A percentile compares a stretch with the other conserved stretches of the same genome.
Evolutionary conservation across 1,140 invertebrate genomes (phyloP).

Genomic region (Harpegnathos saltator): DNA sequence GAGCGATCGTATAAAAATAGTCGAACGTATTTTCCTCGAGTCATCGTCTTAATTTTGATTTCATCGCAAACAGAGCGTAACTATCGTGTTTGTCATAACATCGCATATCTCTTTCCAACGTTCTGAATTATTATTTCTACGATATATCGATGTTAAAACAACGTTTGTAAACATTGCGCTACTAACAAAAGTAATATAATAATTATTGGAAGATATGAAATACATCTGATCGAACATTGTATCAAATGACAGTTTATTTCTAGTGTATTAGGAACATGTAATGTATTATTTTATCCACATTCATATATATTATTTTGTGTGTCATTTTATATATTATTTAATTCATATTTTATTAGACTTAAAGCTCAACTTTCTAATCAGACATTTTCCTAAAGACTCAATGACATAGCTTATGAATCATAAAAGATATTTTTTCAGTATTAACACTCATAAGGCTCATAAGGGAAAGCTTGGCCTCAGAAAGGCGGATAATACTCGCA

Average conservation of each 20-base stretch:
- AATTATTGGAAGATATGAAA: no score
- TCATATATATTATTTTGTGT: no score
- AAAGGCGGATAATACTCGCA: constrained; percentile 8
- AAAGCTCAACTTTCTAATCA: background rate
- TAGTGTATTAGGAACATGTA: no score
- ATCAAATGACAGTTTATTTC: no score
- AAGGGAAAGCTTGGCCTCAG: background rate
- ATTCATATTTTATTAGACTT: no score
- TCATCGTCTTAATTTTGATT: constrained; percentile 2
- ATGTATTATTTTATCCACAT: no score
- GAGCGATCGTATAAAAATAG: background rate
- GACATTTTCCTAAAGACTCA: background rate
- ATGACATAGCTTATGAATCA: background rate
- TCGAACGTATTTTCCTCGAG: background rate
- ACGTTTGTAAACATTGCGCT: no score
- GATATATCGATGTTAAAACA: background rate
- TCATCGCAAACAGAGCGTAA: background rate
- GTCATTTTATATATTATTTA: no score
- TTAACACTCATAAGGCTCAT: background rate
- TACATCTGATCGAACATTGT: no score
- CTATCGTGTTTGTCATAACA: background rate
- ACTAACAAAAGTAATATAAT: no score
- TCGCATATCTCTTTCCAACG: background rate
- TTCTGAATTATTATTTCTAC: background rate
- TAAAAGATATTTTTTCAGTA: background rate